phyloP scores from a whole-genome alignment of 2,888 invertebrate genomes.

The Yponomeuta plumbellus region DNA sequence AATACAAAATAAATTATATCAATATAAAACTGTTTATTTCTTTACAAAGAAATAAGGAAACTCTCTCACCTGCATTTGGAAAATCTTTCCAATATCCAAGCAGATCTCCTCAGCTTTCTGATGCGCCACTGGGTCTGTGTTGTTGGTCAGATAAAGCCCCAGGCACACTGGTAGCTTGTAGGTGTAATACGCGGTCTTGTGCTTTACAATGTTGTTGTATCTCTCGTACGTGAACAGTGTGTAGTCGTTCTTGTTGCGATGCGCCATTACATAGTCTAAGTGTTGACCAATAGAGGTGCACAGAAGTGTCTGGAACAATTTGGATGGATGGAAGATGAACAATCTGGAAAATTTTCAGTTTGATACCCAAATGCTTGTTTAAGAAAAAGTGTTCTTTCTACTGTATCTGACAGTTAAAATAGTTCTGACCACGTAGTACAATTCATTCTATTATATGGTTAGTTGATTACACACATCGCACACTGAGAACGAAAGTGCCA shows the following conservation, averaged over 20 bases:
- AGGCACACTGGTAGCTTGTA: slow-evolving; percentile 91
- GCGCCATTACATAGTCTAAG: slow-evolving; percentile 83
- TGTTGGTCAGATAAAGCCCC: slow-evolving; percentile 88
- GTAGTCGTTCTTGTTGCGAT: slow-evolving; percentile 47
- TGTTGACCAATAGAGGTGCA: slow-evolving; percentile 88
- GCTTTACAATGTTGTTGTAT: slow-evolving; percentile 89
- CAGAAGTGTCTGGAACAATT: slow-evolving; percentile 51
- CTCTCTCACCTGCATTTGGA: slow-evolving; percentile 16
- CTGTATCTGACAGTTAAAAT: too few relatives aligned
- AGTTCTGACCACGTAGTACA: too few relatives aligned
- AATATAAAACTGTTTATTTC: not conserved
- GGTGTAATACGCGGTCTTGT: slow-evolving; percentile 93
- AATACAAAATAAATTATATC: not conserved
- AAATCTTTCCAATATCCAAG: slow-evolving; percentile 79
- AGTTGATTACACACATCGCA: too few relatives aligned
- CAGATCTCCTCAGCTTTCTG: slow-evolving; percentile 86
- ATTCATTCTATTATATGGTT: too few relatives aligned
- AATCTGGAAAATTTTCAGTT: too few relatives aligned
- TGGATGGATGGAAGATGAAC: too few relatives aligned
- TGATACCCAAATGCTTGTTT: too few relatives aligned
- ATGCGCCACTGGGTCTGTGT: slow-evolving; percentile 80
- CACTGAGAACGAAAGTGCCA: too few relatives aligned
- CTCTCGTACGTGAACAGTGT: slow-evolving; percentile 84
- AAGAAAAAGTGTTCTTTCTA: too few relatives aligned
- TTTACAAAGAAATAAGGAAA: not conserved